Percentiles rank a stretch among this genome's conserved stretches.
phyloP scores from a whole-genome alignment of 2,888 invertebrate species.

The Epinotia ramella region DNA sequence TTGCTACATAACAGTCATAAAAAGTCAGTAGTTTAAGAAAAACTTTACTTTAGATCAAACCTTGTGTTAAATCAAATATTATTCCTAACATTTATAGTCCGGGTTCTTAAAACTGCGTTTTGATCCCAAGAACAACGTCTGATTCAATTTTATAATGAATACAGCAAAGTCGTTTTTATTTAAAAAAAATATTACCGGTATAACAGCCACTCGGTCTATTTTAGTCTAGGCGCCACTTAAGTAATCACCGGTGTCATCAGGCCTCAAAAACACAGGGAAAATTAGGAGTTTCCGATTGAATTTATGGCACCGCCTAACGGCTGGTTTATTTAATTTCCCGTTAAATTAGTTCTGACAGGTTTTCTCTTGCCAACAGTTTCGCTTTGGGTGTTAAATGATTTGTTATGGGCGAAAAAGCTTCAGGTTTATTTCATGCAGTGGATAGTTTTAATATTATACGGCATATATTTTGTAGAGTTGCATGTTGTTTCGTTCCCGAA shows the following conservation, averaged over 20 bases:
- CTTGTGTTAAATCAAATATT: too few species aligned
- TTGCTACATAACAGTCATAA: too few species aligned
- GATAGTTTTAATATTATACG: not conserved
- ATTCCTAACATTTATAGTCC: too few species aligned
- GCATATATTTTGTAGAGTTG: not conserved
- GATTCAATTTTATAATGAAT: too few species aligned
- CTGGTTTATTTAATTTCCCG: constrained; percentile 33
- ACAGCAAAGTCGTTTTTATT: too few species aligned
- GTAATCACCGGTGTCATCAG: constrained; percentile 46
- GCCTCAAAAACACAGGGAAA: constrained; percentile 38
- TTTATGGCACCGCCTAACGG: constrained; percentile 38
- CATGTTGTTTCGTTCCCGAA: not conserved
- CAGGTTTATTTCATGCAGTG: not conserved
- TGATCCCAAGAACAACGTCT: too few species aligned
- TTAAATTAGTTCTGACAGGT: constrained; percentile 37
- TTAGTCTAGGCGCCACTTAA: constrained; percentile 44
- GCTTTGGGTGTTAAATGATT: constrained; percentile 33
- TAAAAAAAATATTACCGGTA: not conserved
- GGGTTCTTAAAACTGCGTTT: too few species aligned
- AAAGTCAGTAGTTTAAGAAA: too few species aligned
- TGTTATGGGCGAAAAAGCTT: not conserved
- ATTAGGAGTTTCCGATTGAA: constrained; percentile 39
- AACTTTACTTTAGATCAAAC: too few species aligned
- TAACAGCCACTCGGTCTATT: constrained; percentile 22
- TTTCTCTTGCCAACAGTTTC: constrained; percentile 32